Conservation (phyloP, 2,888 invertebrate genomes). For the Philaethria dido region DNA sequence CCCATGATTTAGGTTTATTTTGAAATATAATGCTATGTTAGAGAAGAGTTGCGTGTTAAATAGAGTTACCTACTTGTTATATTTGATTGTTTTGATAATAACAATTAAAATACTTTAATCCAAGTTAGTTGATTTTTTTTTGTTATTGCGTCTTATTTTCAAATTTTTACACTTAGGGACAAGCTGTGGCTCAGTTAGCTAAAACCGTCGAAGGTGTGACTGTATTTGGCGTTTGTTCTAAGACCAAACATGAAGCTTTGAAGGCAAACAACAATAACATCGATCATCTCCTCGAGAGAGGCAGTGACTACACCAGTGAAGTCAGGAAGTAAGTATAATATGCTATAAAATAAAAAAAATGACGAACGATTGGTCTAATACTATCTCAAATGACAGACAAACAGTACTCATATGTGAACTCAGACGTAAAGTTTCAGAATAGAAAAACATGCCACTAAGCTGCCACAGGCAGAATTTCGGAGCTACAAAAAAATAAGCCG, state of each 20-base stretch:
- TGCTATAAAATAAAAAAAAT: not conserved
- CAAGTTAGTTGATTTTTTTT: not conserved
- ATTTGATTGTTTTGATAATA: slow-evolving; percentile 14
- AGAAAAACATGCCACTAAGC: slow-evolving; percentile 10
- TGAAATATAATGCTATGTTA: not conserved
- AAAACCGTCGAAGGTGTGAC: slow-evolving; percentile 92
- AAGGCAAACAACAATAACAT: slow-evolving; percentile 87
- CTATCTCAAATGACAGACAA: not conserved
- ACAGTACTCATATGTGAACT: slow-evolving; percentile 1
- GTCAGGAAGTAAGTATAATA: slow-evolving; percentile 88
- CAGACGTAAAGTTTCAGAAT: slow-evolving; percentile 20
- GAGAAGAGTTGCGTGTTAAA: slow-evolving; percentile 8
- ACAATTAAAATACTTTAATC: not conserved
- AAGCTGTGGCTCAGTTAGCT: slow-evolving; percentile 92
- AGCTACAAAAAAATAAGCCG: slow-evolving; percentile 22
- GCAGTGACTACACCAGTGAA: slow-evolving; percentile 92
- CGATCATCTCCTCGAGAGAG: slow-evolving; percentile 91
- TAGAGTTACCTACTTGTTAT: not conserved
- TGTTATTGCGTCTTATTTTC: not conserved
- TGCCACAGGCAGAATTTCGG: slow-evolving; percentile 11
- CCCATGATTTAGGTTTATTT: slow-evolving; percentile 14
- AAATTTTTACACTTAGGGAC: slow-evolving; percentile 83
- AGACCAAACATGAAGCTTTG: slow-evolving; percentile 92
- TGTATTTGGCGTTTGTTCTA: slow-evolving; percentile 93
- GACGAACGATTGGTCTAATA: not conserved